phyloP scores from a whole-genome alignment of 2,113 vertebrate genomes.

The Corythaeola cristata region DNA sequence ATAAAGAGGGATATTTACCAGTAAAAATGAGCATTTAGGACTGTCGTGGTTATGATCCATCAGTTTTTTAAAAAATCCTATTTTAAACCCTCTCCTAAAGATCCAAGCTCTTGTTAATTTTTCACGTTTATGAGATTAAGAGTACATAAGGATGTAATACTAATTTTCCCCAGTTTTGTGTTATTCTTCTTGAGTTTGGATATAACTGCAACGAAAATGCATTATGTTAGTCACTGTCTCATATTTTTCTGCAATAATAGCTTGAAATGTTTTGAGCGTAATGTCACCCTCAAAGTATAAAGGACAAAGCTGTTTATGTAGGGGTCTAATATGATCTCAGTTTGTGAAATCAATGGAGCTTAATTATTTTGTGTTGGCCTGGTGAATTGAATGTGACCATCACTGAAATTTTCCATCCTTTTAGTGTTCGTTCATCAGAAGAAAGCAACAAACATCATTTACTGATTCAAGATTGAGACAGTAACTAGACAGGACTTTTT shows the following conservation, averaged over 20 bases:
- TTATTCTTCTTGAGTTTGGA: not conserved
- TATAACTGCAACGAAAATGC: conserved; percentile 8
- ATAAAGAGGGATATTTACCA: not conserved
- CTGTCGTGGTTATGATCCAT: not conserved
- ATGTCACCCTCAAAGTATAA: not conserved
- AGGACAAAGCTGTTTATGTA: not conserved
- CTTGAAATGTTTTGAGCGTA: not conserved
- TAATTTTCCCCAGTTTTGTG: not conserved
- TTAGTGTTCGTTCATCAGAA: not conserved
- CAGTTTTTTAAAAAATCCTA: not conserved
- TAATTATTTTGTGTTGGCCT: not conserved
- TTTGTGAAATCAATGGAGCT: not conserved
- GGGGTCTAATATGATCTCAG: not conserved
- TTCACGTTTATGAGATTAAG: not conserved
- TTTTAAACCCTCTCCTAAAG: not conserved
- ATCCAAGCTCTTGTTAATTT: not conserved
- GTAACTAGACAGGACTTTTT: not conserved
- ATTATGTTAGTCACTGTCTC: not conserved
- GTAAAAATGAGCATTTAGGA: not conserved
- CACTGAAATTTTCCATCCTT: not conserved
- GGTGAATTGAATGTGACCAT: not conserved
- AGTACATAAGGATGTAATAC: not conserved
- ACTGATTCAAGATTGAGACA: not conserved
- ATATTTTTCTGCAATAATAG: not conserved
- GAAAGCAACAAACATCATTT: not conserved